Conservation (phyloP, 2,113 vertebrate species). For the Regulus satrapa region DNA sequence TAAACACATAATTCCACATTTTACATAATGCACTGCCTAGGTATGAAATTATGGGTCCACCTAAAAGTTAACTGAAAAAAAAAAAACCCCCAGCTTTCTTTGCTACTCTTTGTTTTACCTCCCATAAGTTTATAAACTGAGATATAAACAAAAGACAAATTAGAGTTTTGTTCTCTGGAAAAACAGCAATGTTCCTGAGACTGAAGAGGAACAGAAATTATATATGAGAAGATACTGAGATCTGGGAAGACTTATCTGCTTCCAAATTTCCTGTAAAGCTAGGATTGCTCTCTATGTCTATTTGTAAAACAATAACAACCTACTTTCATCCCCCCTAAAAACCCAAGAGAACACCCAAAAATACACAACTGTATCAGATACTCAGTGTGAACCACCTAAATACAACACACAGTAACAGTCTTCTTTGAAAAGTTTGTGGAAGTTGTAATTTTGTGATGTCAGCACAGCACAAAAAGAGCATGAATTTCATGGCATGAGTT, state of each 20-base stretch:
- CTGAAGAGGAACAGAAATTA: not conserved
- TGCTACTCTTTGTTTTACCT: not conserved
- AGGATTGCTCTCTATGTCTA: not conserved
- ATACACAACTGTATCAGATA: not conserved
- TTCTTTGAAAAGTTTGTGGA: not conserved
- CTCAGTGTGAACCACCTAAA: not conserved
- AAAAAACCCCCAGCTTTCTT: too few relatives aligned
- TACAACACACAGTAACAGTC: accelerated
- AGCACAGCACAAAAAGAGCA: not conserved
- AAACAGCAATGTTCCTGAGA: not conserved
- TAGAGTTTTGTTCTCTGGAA: not conserved
- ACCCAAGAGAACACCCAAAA: not conserved
- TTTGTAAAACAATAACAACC: not conserved
- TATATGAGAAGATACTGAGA: not conserved
- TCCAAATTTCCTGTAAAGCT: not conserved
- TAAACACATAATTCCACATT: accelerated
- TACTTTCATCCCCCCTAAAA: not conserved
- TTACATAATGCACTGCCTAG: not conserved
- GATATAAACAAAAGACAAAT: accelerated
- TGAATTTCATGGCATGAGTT: not conserved
- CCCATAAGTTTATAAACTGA: not conserved
- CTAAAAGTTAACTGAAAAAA: not conserved
- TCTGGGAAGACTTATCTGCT: not conserved
- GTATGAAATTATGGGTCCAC: not conserved
- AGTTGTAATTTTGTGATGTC: not conserved